Evolutionary conservation across 2,113 vertebrate genomes (phyloP), one percentile per base, ranked within the genome.

Genomic region (Pitta sordida): DNA sequence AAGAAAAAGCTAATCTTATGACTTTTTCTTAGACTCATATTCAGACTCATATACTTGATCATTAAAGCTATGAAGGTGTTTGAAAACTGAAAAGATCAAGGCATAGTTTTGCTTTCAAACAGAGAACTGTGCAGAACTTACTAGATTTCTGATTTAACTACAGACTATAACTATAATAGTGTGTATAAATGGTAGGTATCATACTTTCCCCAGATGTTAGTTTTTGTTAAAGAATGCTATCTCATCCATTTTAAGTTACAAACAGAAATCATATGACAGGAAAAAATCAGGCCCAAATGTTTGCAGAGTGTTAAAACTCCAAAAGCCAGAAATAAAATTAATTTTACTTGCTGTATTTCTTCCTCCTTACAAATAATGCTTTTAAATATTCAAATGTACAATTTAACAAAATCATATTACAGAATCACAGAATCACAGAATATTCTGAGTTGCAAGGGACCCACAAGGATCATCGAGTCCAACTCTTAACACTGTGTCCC

Each of bases 121-220:
- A 18, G 6, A 49, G 29, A 67, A 92, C 16, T 34, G 29, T 34
- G 46, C 4, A 44, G 55, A 74, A 7, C 23, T 74, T n/a, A 43
- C 18, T 3, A 83, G 20, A 65, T 14, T 76, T 52, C 34, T 13
- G 13, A 52, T 69, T 73, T 49, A 63, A 59, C 26, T 34, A 22
- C 4, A 13, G n/a, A 83, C 13, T 16, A 46, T 10, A 53, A 34
- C 3, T 10, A 63, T 4, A 82, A 23, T 30, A 75, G 29, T 65
- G 32, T 59, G 23, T 10, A 3, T 30, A 34, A 52, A 81, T 84
- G 16, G 29, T 5, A 59, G 37, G 12, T 26, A 11, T 8, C 10
- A 14, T 23, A 70, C 30, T 69, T 64, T 51, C 20, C 15, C 0
- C 29, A 9, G 7, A 48, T 2, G 27, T 41, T 41, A 3, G 0